A percentile compares a stretch with the other conserved stretches of the same genome.
phyloP scores from a whole-genome alignment of 2,113 vertebrate species.

The human (Homo sapiens) region DNA sequence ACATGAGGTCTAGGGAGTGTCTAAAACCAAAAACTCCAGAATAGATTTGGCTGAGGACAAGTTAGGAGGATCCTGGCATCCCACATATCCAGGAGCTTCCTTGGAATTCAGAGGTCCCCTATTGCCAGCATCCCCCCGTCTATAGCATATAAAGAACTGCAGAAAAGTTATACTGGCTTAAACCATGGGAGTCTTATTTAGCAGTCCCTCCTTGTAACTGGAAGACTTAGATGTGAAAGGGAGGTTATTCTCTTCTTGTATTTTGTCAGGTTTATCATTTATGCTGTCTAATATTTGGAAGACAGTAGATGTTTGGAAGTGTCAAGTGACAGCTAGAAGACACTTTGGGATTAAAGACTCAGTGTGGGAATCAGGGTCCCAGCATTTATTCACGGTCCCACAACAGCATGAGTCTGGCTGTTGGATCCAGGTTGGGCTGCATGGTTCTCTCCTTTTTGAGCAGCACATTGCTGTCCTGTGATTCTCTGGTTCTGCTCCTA shows the following conservation, averaged over 20 bases:
- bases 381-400: background rate
- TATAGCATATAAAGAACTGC: background rate
- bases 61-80: background rate
- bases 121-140: background rate
- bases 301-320: background rate
- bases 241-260: background rate
- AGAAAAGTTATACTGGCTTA: background rate
- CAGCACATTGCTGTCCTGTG: background rate
- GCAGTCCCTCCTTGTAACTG: background rate
- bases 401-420: background rate
- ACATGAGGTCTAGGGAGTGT: background rate
- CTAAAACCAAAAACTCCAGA: background rate
- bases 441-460: background rate
- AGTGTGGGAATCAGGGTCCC: background rate
- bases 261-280: background rate
- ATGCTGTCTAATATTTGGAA: background rate
- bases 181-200: background rate
- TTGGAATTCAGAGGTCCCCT: background rate
- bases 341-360: background rate
- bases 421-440: background rate
- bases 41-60: background rate
- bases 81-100: background rate
- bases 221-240: background rate
- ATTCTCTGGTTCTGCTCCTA: background rate
- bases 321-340: background rate